Evolutionary conservation across 2,113 vertebrate species (phyloP).

Genomic region (Prunella fulvescens): DNA sequence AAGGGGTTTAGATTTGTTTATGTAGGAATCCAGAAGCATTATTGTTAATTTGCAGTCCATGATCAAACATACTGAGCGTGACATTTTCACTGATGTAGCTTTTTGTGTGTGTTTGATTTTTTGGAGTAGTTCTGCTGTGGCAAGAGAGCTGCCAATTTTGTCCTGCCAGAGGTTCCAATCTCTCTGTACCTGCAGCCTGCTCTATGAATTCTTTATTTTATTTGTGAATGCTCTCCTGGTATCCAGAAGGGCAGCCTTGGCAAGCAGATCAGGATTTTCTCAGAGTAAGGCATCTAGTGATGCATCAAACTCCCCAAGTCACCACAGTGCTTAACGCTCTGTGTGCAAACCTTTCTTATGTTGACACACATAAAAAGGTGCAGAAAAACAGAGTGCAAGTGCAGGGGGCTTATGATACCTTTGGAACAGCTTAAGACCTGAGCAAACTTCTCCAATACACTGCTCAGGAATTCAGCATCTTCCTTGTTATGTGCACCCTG

Average conservation of each 20-base stretch:
- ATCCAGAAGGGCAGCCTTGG: background rate
- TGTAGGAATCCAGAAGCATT: background rate
- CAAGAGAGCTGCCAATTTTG: background rate
- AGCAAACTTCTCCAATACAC: background rate
- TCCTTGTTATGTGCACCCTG: background rate
- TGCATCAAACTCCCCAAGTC: background rate
- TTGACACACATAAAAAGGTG: background rate
- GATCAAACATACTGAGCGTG: background rate
- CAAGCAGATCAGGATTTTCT: background rate
- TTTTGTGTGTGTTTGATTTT: background rate
- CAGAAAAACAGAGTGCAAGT: background rate
- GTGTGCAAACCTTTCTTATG: rapidly evolving
- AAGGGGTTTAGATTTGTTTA: background rate
- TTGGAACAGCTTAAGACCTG: background rate
- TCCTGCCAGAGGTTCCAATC: background rate
- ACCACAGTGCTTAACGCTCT: background rate
- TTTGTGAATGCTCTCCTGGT: background rate
- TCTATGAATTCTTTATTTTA: background rate
- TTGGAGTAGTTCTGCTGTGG: background rate
- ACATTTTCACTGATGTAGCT: background rate
- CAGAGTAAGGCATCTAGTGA: background rate
- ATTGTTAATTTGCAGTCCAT: background rate
- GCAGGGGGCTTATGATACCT: background rate
- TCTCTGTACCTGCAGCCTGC: background rate
- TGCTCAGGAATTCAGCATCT: background rate